Conservation (phyloP, 2,113 vertebrate genomes). For the Ascaphus truei region DNA sequence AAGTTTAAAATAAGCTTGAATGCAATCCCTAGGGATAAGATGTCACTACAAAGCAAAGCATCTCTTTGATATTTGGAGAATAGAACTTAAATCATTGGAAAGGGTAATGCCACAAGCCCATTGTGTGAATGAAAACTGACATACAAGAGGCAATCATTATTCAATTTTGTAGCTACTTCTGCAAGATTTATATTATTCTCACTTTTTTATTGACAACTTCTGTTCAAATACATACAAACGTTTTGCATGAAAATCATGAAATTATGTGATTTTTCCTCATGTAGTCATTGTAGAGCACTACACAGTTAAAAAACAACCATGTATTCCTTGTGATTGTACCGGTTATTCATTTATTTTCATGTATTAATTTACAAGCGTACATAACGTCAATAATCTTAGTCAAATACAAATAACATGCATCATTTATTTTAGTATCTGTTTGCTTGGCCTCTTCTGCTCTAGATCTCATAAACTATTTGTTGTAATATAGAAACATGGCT, state of each 20-base stretch:
- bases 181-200: slow-evolving; percentile 22
- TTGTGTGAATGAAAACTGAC: slow-evolving; percentile 21
- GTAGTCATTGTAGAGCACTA: too few species aligned
- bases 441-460: too few species aligned
- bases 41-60: slow-evolving; percentile 25
- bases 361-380: too few species aligned
- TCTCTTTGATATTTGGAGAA: slow-evolving; percentile 26
- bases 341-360: too few species aligned
- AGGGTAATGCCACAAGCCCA: slow-evolving; percentile 13
- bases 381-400: too few species aligned
- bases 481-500: too few species aligned
- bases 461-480: too few species aligned
- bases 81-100: slow-evolving; percentile 29
- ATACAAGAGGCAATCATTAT: slow-evolving; percentile 10
- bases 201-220: slow-evolving; percentile 19
- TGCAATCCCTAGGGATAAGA: slow-evolving; percentile 27
- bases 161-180: slow-evolving; percentile 3
- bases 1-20: background rate
- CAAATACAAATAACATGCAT: too few species aligned
- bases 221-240: slow-evolving; percentile 17
- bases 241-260: background rate
- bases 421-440: too few species aligned
- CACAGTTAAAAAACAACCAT: too few species aligned
- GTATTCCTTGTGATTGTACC: too few species aligned
- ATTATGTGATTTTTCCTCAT: background rate